These are phyloP conservation scores for Allochrocebus solatus DNA, from an alignment of 2,797 vertebrate species.

Conservation along the genomic window DNA sequence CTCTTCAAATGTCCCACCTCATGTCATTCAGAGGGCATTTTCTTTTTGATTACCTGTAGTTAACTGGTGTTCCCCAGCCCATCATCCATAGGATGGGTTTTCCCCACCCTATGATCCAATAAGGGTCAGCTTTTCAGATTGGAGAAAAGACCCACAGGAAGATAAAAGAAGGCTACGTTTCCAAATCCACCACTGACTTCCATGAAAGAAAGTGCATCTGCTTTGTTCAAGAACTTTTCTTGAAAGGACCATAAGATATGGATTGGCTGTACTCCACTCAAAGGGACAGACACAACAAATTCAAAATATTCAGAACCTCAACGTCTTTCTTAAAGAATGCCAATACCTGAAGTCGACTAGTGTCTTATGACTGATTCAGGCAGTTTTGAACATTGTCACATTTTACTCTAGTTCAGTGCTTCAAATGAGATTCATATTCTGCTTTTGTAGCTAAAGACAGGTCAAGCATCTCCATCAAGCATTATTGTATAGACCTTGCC, in stretches of 20 bases:
- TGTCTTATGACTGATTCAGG: neutral
- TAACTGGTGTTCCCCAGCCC: neutral
- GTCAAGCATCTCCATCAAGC: neutral
- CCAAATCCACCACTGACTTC: neutral
- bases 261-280: neutral
- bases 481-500: neutral
- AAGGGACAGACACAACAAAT: neutral
- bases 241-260: neutral
- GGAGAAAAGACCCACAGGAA: neutral
- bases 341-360: neutral
- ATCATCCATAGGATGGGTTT: neutral
- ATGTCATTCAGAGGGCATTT: slow-evolving; percentile 37
- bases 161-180: neutral
- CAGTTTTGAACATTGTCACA: neutral
- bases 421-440: slow-evolving; percentile 9
- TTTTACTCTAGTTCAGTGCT: slow-evolving; percentile 19
- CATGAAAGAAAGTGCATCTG: neutral
- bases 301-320: neutral
- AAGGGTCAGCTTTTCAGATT: neutral
- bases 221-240: neutral
- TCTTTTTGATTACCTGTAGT: slow-evolving; percentile 55
- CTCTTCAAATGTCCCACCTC: slow-evolving; percentile 23
- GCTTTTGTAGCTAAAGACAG: neutral
- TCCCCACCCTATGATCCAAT: neutral
- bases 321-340: neutral